Conservation (phyloP, 2,113 vertebrate species). For the Pedionomus torquatus region DNA sequence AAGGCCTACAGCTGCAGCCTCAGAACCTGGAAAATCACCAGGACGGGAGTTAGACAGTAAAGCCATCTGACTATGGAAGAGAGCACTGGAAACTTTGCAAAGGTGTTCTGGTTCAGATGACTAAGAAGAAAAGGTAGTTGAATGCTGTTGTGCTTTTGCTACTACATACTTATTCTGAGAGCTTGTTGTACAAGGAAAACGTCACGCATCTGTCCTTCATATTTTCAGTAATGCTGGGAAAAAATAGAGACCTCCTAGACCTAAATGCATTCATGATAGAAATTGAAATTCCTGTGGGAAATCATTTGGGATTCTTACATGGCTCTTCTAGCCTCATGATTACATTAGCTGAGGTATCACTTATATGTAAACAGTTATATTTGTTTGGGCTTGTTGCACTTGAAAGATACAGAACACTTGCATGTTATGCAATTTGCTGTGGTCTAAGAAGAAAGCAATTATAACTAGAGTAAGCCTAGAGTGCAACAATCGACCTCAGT, state of each 20-base stretch:
- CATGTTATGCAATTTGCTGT: background rate
- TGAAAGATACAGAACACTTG: background rate
- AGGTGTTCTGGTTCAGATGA: background rate
- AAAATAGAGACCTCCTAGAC: background rate
- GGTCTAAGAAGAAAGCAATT: background rate
- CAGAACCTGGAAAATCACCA: constrained; percentile 79
- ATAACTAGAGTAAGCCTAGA: background rate
- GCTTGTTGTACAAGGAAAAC: background rate
- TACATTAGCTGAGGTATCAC: background rate
- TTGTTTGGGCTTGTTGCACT: background rate
- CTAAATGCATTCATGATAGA: background rate
- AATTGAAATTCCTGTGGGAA: background rate
- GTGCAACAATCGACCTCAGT: background rate
- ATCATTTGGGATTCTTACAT: background rate
- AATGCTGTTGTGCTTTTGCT: background rate
- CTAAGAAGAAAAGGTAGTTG: background rate
- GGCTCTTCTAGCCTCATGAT: background rate
- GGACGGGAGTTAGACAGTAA: background rate
- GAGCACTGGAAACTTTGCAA: background rate
- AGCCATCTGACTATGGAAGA: background rate
- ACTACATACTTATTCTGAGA: background rate
- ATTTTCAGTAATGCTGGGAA: background rate
- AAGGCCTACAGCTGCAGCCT: constrained; percentile 86
- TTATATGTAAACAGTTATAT: background rate
- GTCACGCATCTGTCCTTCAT: background rate